Percentiles rank a stretch among this genome's conserved stretches.
These are phyloP conservation scores for Bicyclus anynana DNA, from an alignment of 1,140 invertebrate species.

Conservation along the genomic window DNA sequence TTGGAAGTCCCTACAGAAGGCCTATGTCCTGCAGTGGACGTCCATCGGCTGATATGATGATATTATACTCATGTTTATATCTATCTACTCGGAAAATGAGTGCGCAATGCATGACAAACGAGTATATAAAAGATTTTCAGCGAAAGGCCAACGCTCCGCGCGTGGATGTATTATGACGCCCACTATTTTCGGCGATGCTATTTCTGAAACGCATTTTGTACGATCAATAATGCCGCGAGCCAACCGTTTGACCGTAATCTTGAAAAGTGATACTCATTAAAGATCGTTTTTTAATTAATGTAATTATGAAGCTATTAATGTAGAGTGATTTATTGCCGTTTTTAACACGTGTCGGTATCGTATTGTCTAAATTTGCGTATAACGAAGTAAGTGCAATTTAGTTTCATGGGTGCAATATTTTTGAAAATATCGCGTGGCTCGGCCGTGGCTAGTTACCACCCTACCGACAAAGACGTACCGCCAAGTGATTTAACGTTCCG, in stretches of 20 bases:
- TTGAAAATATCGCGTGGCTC: too few relatives aligned
- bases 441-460: too few relatives aligned
- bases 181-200: constrained; percentile 54
- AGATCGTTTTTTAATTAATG: not conserved
- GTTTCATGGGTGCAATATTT: too few relatives aligned
- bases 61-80: too few relatives aligned
- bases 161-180: constrained; percentile 49
- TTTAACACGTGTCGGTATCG: not conserved
- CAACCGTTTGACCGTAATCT: not conserved
- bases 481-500: too few relatives aligned
- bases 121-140: constrained; percentile 20
- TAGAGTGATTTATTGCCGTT: not conserved
- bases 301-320: not conserved
- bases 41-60: too few relatives aligned
- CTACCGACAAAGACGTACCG: too few relatives aligned
- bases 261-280: not conserved
- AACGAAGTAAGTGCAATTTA: too few relatives aligned
- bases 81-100: not conserved
- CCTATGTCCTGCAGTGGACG: too few relatives aligned
- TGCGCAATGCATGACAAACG: constrained; percentile 11
- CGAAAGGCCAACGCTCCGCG: constrained; percentile 23
- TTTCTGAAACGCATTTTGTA: constrained; percentile 7
- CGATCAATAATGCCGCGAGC: not conserved
- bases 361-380: not conserved
- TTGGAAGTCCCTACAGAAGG: too few relatives aligned